Base-by-base conservation (phyloP, 2,888 invertebrate genomes). In the Elmis aenea region DNA sequence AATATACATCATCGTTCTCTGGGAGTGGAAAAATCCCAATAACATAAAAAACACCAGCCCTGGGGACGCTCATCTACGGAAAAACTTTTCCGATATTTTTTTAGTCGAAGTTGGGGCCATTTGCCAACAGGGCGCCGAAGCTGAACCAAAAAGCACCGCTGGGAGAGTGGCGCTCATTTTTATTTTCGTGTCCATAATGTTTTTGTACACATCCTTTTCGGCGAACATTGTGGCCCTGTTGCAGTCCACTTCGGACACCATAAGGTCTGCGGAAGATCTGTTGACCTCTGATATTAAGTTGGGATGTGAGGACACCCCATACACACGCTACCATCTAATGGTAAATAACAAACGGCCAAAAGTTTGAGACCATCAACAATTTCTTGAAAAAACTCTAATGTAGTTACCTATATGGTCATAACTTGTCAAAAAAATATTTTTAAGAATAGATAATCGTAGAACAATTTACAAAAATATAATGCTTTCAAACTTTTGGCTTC, bases 161-260 rank as follows among this genome's bases (percentile, higher is more conserved):
- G 77, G 76, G 10, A 64, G 74, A 31, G 59, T 61, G 10, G 52
- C 59, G 1, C 58, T 59, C 2, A 49, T 65, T 13, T 55, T 61
- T 16, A 46, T 58, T 1, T 59, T 64, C 31, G 36, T 59, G 4
- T 62, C 69, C 0, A 58, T 74, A 9, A 73, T 76, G 72, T 73
- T 75, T 31, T 58, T 82, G 9, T 81, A 79, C 58, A 76, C 78
- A 0, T 76, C 81, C 0, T 82, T 80, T 54, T 76, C 80, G 0
- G 82, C 81, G 0, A 79, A 78, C 57, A 79, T 83, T 25, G 79
- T 83, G 1, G 80, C 79, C 3, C 62, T 83, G 5, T 68, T 82
- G 2, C 81, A 81, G 51, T 76, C 81, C 0, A 75, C 79, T 0
- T 75, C 79, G 0, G 65, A 70, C 34, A 73, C 75, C 26, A 75